Evolutionary conservation across 2,797 vertebrate species (phyloP).

Genomic region (Chrysolophus pictus): DNA sequence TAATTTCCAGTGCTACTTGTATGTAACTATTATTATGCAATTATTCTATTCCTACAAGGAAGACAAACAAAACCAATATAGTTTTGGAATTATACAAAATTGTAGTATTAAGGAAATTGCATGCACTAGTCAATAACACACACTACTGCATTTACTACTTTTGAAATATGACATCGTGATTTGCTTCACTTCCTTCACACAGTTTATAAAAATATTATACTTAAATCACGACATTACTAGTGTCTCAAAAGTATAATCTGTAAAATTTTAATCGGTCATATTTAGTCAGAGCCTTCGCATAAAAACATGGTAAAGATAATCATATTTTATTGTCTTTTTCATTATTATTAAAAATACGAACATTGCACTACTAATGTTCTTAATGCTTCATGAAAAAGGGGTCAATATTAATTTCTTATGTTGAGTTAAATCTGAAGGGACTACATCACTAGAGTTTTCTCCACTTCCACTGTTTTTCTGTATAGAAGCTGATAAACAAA

Average conservation of each 20-base stretch:
- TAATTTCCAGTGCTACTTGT: constrained; percentile 17
- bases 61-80: not conserved
- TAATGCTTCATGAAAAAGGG: not conserved
- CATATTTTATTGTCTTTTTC: not conserved
- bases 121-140: not conserved
- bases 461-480: not conserved
- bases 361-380: not conserved
- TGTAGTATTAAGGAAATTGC: constrained; percentile 18
- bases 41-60: not conserved
- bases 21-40: not conserved
- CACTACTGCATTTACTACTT: not conserved
- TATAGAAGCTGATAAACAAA: not conserved
- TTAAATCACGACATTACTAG: not conserved
- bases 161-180: not conserved
- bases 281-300: not conserved
- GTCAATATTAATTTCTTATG: not conserved
- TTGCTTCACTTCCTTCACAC: not conserved
- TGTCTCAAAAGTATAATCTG: not conserved
- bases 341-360: not conserved
- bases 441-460: not conserved
- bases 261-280: not conserved
- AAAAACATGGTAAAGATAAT: not conserved
- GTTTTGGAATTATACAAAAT: not conserved
- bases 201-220: not conserved
- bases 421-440: not conserved